These are phyloP conservation scores for Deilephila elpenor DNA, from an alignment of 2,888 invertebrate genomes.

Conservation along the genomic window DNA sequence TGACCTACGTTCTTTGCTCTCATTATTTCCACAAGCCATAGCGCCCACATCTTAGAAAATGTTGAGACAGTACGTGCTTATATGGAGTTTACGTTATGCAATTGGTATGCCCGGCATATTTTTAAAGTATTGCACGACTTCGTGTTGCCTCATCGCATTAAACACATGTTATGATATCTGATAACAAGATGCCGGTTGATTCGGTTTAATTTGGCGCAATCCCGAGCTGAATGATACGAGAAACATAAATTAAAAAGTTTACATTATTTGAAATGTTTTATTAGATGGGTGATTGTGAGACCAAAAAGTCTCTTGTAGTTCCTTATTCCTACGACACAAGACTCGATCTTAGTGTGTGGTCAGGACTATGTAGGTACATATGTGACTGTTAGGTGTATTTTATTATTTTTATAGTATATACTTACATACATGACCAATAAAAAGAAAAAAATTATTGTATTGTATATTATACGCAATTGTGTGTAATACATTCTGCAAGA, in stretches of 20 bases:
- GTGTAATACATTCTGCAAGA: slow-evolving; percentile 4
- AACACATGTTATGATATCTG: slow-evolving; percentile 18
- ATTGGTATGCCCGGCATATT: slow-evolving; percentile 12
- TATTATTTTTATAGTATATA: too few relatives aligned
- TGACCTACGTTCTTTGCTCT: slow-evolving; percentile 42
- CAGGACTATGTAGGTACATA: too few relatives aligned
- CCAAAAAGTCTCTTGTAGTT: too few relatives aligned
- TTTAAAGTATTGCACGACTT: slow-evolving; percentile 11
- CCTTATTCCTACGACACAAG: too few relatives aligned
- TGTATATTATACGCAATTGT: not conserved
- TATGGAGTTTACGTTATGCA: slow-evolving; percentile 26
- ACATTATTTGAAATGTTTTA: too few relatives aligned
- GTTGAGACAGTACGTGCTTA: slow-evolving; percentile 24
- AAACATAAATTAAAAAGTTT: not conserved
- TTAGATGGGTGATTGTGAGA: not conserved
- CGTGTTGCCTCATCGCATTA: slow-evolving; percentile 1
- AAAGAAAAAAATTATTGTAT: not conserved
- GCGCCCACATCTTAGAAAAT: slow-evolving; percentile 43
- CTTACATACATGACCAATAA: too few relatives aligned
- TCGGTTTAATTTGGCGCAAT: not conserved
- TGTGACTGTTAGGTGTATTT: too few relatives aligned
- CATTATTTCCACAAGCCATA: slow-evolving; percentile 36
- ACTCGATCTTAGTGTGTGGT: too few relatives aligned
- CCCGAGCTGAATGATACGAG: not conserved
- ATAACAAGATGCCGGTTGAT: slow-evolving; percentile 7